Evolutionary conservation across 1,140 invertebrate species (phyloP).

Genomic region (Ips nitidus): DNA sequence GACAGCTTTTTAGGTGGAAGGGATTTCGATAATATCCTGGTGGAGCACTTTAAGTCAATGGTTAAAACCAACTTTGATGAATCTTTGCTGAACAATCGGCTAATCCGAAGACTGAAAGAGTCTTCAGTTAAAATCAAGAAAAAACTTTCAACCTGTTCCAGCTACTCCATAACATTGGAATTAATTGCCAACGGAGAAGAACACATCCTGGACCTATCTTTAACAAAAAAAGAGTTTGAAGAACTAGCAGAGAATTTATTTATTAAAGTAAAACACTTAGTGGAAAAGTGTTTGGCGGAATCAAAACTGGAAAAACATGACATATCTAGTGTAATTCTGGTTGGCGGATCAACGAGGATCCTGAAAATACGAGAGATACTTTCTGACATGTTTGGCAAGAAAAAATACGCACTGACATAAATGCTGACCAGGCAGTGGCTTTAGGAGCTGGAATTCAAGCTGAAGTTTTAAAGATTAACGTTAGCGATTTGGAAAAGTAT

Average conservation of each 20-base stretch:
- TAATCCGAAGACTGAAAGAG: too few species aligned
- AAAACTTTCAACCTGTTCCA: too few species aligned
- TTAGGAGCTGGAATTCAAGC: conserved; percentile 36
- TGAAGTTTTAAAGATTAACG: conserved; percentile 7
- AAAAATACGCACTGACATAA: conserved; percentile 40
- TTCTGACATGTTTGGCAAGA: conserved; percentile 55
- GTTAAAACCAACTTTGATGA: background rate
- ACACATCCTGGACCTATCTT: conserved; percentile 75
- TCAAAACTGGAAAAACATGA: conserved; percentile 16
- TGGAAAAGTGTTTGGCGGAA: conserved; percentile 27
- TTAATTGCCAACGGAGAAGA: conserved; percentile 63
- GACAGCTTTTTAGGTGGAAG: conserved; percentile 66
- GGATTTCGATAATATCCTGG: conserved; percentile 65
- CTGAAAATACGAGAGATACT: conserved; percentile 56
- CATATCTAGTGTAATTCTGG: conserved; percentile 65
- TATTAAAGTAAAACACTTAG: conserved; percentile 50
- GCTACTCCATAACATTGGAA: background rate
- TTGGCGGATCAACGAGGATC: conserved; percentile 66
- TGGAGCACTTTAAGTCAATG: conserved; percentile 39
- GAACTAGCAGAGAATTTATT: conserved; percentile 68
- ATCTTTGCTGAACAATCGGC: background rate
- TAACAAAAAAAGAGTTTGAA: conserved; percentile 76
- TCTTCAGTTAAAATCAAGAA: too few species aligned
- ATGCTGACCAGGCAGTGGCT: conserved; percentile 50
- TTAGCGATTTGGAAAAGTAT: conserved; percentile 10